These are phyloP conservation scores for Trissolcus japonicus DNA, from an alignment of 2,888 invertebrate species.

Conservation along the genomic window DNA sequence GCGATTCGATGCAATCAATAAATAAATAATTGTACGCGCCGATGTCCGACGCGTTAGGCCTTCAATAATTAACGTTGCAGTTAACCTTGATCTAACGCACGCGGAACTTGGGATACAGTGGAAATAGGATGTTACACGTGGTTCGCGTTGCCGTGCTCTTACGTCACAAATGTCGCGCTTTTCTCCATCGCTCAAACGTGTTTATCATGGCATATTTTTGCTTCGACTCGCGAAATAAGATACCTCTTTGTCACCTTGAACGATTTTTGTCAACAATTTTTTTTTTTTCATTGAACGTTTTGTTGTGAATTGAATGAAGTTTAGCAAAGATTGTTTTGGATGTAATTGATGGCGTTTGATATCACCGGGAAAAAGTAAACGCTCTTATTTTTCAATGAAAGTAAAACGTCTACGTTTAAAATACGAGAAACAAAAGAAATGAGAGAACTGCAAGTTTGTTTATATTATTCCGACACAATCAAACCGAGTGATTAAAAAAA, in stretches of 20 bases:
- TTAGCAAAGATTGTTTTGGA: no score
- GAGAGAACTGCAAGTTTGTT: no score
- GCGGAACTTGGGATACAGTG: slow-evolving; percentile 20
- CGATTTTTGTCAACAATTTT: no score
- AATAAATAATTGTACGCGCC: slow-evolving; percentile 1
- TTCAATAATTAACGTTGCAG: slow-evolving; percentile 25
- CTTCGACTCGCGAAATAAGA: background rate
- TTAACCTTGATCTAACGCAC: slow-evolving; percentile 38
- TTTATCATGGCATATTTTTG: slow-evolving; percentile 3
- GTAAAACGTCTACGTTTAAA: no score
- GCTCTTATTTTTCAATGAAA: no score
- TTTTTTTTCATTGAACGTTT: no score
- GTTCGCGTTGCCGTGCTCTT: background rate
- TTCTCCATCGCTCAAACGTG: slow-evolving; percentile 17
- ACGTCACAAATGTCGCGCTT: slow-evolving; percentile 17
- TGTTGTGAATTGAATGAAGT: no score
- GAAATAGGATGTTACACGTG: slow-evolving; percentile 34
- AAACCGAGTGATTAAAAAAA: no score
- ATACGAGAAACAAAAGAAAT: no score
- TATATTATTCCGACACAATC: no score
- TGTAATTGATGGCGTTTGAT: no score
- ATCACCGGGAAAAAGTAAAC: no score
- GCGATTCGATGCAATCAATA: slow-evolving; percentile 6
- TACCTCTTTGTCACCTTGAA: background rate
- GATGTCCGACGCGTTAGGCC: slow-evolving; percentile 14